Conservation (phyloP, 2,113 vertebrate genomes). For the Halcyon senegalensis region DNA sequence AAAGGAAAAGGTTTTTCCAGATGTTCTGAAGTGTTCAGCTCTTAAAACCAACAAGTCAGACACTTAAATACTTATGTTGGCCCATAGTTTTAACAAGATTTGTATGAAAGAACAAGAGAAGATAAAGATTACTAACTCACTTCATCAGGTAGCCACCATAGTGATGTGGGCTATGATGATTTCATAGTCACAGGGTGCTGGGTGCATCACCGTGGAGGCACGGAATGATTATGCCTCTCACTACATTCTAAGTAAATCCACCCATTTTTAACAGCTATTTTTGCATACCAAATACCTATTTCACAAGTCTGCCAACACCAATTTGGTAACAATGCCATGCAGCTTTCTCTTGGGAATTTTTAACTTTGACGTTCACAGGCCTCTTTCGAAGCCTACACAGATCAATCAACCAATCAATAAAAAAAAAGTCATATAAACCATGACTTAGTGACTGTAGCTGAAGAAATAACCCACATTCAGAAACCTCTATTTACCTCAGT, state of each 20-base stretch:
- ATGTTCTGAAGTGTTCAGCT: not conserved
- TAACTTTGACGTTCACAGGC: not conserved
- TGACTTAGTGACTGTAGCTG: not conserved
- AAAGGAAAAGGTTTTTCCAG: not conserved
- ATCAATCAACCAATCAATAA: not conserved
- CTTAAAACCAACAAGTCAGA: not conserved
- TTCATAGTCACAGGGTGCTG: not conserved
- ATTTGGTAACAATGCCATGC: not conserved
- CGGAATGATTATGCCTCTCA: not conserved
- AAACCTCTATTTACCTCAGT: not conserved
- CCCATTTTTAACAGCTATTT: not conserved
- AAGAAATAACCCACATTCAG: not conserved
- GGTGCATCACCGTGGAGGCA: not conserved
- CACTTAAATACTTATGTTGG: not conserved
- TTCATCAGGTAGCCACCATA: not conserved
- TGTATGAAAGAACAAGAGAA: not conserved
- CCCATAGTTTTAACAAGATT: not conserved
- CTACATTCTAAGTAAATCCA: not conserved
- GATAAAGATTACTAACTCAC: not conserved
- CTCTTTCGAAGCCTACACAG: not conserved
- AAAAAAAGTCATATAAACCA: not conserved
- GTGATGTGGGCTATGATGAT: not conserved
- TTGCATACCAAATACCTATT: not conserved
- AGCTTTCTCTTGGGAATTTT: not conserved
- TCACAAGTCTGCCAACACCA: not conserved